Conservation (phyloP, 2,797 vertebrate genomes). For the Thaleichthys pacificus region DNA sequence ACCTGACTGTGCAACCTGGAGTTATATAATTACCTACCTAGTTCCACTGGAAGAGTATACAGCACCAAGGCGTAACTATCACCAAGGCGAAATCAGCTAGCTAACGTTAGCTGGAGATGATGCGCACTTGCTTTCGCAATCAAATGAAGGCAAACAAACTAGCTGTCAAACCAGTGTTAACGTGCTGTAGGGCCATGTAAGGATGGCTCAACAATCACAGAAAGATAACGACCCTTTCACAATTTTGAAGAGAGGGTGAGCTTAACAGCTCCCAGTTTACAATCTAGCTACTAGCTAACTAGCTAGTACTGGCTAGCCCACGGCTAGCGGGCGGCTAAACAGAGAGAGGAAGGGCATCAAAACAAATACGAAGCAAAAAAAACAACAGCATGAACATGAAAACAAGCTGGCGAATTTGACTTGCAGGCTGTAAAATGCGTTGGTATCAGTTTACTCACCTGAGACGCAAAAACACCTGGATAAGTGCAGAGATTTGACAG, state of each 20-base stretch:
- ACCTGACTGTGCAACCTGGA: no score
- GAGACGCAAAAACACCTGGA: constrained; percentile 14
- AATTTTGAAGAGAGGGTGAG: neutral
- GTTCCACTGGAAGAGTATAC: no score
- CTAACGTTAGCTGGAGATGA: neutral
- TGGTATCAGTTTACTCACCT: constrained; percentile 24
- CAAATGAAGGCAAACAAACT: neutral
- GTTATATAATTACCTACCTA: no score
- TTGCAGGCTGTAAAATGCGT: neutral
- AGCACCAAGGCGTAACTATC: no score
- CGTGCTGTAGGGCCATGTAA: neutral
- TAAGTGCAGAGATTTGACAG: constrained; percentile 32
- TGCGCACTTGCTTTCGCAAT: neutral
- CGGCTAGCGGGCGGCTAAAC: constrained; percentile 50
- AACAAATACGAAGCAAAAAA: neutral
- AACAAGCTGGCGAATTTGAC: constrained; percentile 41
- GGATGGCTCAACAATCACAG: neutral
- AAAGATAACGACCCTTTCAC: neutral
- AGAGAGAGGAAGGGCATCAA: neutral
- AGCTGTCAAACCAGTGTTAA: neutral
- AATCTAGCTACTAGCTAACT: neutral
- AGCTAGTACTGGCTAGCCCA: neutral
- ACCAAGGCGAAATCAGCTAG: neutral
- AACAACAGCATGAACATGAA: neutral
- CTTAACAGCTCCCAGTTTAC: neutral